These are phyloP conservation scores for Bombus polaris DNA, from an alignment of 1,140 invertebrate genomes.

Conservation along the genomic window DNA sequence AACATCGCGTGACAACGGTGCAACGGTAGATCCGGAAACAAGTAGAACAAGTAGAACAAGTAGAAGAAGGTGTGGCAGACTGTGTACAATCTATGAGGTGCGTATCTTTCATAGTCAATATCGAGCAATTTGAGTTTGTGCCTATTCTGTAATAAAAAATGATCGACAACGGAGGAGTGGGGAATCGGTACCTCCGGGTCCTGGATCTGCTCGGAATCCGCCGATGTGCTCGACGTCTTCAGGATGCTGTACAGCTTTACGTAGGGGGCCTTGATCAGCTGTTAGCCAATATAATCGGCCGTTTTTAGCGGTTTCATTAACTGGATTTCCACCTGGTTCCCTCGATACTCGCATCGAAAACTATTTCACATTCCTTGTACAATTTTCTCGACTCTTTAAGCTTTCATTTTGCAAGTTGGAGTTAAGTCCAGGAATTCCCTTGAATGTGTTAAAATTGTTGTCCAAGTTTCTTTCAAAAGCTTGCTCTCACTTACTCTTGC, in stretches of 20 bases:
- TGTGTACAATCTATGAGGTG: constrained; percentile 53
- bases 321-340: constrained; percentile 1
- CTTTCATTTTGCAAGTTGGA: background rate
- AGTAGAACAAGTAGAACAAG: constrained; percentile 35
- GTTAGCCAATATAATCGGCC: constrained; percentile 76
- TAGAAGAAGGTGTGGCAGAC: constrained; percentile 41
- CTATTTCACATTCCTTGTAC: background rate
- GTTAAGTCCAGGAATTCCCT: background rate
- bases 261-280: constrained; percentile 97
- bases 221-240: constrained; percentile 94
- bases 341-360: constrained; percentile 54
- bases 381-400: too few relatives aligned
- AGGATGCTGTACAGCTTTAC: constrained; percentile 97
- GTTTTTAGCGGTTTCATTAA: constrained; percentile 53
- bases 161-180: constrained; percentile 41
- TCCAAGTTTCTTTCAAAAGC: too few relatives aligned
- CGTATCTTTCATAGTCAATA: constrained; percentile 53
- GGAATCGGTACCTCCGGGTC: constrained; percentile 80
- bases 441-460: background rate
- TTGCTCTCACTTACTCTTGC: too few relatives aligned
- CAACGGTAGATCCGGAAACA: constrained; percentile 22
- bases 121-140: constrained; percentile 57
- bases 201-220: constrained; percentile 88
- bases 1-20: constrained; percentile 56
- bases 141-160: constrained; percentile 30